Evolutionary conservation across 1,140 invertebrate species (phyloP).

Genomic region (Anastrepha ludens): DNA sequence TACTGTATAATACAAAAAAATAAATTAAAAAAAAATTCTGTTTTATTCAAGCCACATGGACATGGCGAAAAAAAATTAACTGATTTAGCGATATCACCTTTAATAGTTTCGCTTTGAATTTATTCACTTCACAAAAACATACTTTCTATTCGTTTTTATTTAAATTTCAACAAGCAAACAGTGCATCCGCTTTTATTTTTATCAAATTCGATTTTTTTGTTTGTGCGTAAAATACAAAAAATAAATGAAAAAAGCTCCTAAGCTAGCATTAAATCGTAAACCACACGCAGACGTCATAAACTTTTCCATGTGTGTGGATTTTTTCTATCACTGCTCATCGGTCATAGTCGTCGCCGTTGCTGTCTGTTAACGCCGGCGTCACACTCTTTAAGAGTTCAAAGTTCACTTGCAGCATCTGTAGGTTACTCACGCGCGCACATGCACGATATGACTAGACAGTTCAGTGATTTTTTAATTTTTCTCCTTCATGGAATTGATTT

Average conservation of each 20-base stretch:
- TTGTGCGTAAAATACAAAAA: no score
- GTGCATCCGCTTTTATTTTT: no score
- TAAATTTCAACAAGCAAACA: no score
- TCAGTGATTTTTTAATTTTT: not conserved
- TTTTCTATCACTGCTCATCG: not conserved
- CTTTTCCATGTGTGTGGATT: not conserved
- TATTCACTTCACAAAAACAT: no score
- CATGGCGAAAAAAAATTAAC: no score
- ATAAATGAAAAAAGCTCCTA: not conserved
- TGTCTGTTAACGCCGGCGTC: not conserved
- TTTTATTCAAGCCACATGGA: no score
- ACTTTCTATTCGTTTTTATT: no score
- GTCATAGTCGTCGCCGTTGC: not conserved
- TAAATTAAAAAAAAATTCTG: no score
- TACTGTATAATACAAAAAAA: no score
- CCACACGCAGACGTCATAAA: not conserved
- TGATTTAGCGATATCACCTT: no score
- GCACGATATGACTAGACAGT: slow-evolving; percentile 12
- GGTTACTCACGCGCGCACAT: not conserved
- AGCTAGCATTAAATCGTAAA: not conserved
- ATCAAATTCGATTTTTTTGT: no score
- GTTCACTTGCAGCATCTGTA: slow-evolving; percentile 4
- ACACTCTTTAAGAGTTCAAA: slow-evolving; percentile 14
- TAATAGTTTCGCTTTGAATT: no score
- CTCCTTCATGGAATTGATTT: not conserved